phyloP scores from a whole-genome alignment of 2,113 vertebrate species.

The Aldabrachelys gigantea region DNA sequence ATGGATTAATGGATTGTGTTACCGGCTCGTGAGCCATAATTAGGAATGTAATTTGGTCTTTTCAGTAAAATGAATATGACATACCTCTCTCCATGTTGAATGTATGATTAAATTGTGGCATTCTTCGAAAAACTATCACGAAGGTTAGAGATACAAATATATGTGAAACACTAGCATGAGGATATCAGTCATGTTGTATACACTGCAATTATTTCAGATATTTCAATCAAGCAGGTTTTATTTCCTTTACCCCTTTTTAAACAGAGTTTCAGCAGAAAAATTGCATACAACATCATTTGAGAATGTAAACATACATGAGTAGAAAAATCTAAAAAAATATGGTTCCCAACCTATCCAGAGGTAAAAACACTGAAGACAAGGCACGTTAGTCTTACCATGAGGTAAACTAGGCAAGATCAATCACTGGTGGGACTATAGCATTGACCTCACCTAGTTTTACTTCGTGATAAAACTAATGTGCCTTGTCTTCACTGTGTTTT shows the following conservation, averaged over 20 bases:
- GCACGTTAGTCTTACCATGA: background rate
- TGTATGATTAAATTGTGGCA: background rate
- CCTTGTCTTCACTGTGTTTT: accelerated
- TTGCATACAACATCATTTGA: background rate
- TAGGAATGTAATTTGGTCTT: background rate
- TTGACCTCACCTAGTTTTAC: background rate
- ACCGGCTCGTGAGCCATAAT: background rate
- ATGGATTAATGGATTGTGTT: background rate
- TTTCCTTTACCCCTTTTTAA: background rate
- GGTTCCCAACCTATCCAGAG: background rate
- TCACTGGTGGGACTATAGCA: accelerated
- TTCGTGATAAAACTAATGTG: background rate
- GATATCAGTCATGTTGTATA: background rate
- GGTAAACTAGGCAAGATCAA: accelerated
- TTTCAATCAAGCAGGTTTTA: background rate
- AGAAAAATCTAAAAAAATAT: background rate
- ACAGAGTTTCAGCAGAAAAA: background rate
- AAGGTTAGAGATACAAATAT: background rate
- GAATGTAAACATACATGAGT: background rate
- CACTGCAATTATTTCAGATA: background rate
- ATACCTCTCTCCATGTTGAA: background rate
- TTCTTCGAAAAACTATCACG: background rate
- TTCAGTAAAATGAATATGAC: background rate
- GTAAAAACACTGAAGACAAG: background rate
- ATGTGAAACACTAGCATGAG: background rate